Conservation (phyloP, 2,113 vertebrate genomes). For the Cinclus cinclus region DNA sequence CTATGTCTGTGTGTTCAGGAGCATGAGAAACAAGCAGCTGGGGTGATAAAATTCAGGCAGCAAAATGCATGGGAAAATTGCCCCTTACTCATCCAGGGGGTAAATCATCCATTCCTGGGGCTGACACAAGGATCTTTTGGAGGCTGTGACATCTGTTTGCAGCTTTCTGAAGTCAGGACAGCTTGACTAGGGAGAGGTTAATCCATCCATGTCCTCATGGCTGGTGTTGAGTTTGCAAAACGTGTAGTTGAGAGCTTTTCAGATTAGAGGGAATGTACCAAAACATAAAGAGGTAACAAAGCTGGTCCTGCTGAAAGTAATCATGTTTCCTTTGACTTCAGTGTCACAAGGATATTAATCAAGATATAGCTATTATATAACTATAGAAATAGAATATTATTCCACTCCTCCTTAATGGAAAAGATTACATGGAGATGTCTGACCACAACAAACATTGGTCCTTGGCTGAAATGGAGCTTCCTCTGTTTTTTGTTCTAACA, state of each 20-base stretch:
- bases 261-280: background rate
- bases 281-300: background rate
- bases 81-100: background rate
- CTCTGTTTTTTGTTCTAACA: background rate
- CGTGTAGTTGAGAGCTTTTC: background rate
- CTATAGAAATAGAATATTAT: background rate
- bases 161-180: background rate
- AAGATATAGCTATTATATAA: background rate
- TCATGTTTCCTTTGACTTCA: background rate
- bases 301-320: background rate
- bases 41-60: background rate
- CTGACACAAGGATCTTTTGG: background rate
- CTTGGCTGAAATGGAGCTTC: background rate
- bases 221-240: background rate
- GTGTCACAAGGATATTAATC: background rate
- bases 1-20: background rate
- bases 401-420: background rate
- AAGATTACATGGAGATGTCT: background rate
- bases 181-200: background rate
- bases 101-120: background rate
- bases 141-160: background rate
- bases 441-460: background rate
- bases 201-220: background rate
- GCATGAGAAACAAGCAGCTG: background rate
- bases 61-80: background rate